Percentiles rank a stretch among this genome's conserved stretches.
These are phyloP conservation scores for Sipha flava DNA, from an alignment of 1,140 invertebrate genomes.

Conservation along the genomic window DNA sequence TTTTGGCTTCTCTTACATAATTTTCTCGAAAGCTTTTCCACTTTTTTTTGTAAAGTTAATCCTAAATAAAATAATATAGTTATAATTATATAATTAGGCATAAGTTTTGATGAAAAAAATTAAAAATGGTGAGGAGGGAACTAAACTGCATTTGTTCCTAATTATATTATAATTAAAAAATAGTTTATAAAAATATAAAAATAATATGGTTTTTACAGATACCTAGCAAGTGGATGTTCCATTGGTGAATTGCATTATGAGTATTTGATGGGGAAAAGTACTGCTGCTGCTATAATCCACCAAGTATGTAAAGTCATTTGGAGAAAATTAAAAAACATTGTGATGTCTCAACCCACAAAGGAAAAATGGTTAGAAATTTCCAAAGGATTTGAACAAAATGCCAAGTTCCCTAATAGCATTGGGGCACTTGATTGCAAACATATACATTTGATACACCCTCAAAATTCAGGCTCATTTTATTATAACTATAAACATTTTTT, in stretches of 20 bases:
- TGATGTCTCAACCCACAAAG: conserved; percentile 32
- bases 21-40: not conserved
- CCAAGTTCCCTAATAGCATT: not conserved
- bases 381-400: not conserved
- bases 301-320: conserved; percentile 36
- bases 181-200: not conserved
- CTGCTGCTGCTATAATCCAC: conserved; percentile 36
- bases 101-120: not conserved
- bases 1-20: no score
- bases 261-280: conserved; percentile 37
- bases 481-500: conserved; percentile 35
- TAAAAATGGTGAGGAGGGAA: not conserved
- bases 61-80: not conserved
- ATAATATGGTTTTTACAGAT: conserved; percentile 32
- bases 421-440: conserved; percentile 33
- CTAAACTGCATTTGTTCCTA: not conserved
- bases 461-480: conserved; percentile 31
- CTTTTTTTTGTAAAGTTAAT: not conserved
- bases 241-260: conserved; percentile 36
- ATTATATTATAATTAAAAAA: not conserved
- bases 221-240: conserved; percentile 36
- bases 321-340: conserved; percentile 31
- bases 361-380: conserved; percentile 31
- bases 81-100: not conserved
- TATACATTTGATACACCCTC: conserved; percentile 11